Conservation (phyloP, 37 sponge, comb jelly and placozoan species). For the Aphrocallistes beatrix region DNA sequence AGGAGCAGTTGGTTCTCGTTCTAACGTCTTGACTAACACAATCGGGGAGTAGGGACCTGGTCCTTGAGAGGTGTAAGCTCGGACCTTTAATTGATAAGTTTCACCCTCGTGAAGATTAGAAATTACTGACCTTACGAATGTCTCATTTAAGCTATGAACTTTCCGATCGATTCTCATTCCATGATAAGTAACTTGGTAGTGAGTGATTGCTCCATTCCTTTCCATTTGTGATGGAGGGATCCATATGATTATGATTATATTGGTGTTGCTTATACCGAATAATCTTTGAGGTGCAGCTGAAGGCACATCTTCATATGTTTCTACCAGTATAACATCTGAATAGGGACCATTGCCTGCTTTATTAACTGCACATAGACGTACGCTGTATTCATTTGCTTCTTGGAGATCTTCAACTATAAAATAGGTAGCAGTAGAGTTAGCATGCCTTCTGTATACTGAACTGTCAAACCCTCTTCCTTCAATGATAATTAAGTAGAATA, state of each 20-base stretch:
- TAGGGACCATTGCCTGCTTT: not conserved
- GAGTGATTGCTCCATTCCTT: not conserved
- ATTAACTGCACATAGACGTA: not conserved
- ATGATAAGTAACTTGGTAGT: not conserved
- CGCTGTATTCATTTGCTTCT: constrained; percentile 3
- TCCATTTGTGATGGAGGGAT: not conserved
- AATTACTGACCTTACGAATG: not conserved
- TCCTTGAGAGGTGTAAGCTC: not conserved
- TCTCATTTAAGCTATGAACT: not conserved
- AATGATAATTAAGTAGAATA: not conserved
- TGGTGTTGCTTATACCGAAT: not conserved
- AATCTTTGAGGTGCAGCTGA: not conserved
- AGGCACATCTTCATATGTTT: not conserved
- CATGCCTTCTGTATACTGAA: not conserved
- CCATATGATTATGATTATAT: not conserved
- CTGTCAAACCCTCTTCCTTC: not conserved
- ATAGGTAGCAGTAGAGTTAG: constrained; percentile 1
- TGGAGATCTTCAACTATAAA: not conserved
- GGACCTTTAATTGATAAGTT: not conserved
- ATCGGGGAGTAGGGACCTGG: not conserved
- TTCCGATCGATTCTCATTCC: not conserved
- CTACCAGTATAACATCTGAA: not conserved
- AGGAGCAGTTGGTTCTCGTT: not conserved
- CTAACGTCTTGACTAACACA: not conserved
- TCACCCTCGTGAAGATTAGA: not conserved